A percentile compares a stretch with the other conserved stretches of the same genome.
Conservation (phyloP, 2,113 vertebrate genomes). For the Athene noctua region DNA sequence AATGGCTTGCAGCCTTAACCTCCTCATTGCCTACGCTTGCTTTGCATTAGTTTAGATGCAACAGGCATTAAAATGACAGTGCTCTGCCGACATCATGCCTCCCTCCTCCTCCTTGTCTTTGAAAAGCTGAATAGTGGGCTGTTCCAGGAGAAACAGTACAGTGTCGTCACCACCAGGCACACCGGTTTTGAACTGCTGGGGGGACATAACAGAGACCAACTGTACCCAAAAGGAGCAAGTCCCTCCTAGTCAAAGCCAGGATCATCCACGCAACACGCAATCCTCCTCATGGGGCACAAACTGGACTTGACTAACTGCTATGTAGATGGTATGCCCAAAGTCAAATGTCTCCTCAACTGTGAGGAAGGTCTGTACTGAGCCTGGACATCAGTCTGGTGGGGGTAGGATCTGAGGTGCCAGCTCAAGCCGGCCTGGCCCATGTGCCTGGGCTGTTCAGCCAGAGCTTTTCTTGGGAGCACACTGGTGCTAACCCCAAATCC, state of each 20-base stretch:
- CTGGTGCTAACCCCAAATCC: neutral
- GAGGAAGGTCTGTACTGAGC: neutral
- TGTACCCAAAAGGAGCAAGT: neutral
- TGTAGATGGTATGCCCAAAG: fast-evolving
- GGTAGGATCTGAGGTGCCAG: neutral
- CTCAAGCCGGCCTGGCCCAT: neutral
- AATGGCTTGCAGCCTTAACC: neutral
- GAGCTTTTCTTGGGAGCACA: neutral
- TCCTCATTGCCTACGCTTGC: neutral
- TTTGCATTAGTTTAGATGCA: neutral
- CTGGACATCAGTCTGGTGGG: fast-evolving
- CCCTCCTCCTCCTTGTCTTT: neutral
- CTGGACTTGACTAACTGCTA: neutral
- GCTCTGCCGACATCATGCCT: neutral
- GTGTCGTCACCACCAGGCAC: neutral
- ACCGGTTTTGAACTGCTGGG: neutral
- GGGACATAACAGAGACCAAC: neutral
- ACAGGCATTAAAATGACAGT: neutral
- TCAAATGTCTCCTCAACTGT: neutral
- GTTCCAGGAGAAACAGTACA: neutral
- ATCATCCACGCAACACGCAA: neutral
- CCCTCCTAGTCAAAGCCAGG: neutral
- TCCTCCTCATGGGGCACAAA: neutral
- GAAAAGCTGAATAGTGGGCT: neutral
- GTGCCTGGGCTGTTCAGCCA: neutral